A percentile compares a stretch with the other conserved stretches of the same genome.
phyloP scores from a whole-genome alignment of 2,888 invertebrate species.

The Dioctria rufipes region DNA sequence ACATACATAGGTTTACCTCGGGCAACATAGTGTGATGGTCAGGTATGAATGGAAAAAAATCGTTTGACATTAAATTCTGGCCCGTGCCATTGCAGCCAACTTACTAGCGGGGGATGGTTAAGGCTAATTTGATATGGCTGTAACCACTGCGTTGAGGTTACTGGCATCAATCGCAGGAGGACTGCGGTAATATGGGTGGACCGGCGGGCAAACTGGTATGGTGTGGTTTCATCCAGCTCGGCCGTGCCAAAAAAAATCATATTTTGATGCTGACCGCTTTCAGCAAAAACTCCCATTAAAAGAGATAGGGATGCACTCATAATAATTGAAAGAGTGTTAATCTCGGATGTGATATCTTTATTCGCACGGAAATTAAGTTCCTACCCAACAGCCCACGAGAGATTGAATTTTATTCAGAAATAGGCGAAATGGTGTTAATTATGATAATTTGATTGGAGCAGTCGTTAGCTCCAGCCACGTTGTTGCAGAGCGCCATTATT shows the following conservation, averaged over 20 bases:
- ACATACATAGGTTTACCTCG: constrained; percentile 11
- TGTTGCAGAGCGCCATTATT: not conserved
- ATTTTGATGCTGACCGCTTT: constrained; percentile 4
- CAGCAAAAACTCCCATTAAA: constrained; percentile 9
- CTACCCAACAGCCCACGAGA: constrained; percentile 5
- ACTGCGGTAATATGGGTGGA: constrained; percentile 36
- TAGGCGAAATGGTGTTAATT: constrained; percentile 37
- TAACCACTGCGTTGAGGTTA: constrained; percentile 44
- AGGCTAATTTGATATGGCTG: constrained; percentile 41
- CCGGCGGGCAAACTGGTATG: not conserved
- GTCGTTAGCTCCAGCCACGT: constrained; percentile 10
- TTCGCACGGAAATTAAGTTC: constrained; percentile 4
- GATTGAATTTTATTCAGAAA: constrained; percentile 39
- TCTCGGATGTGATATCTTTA: constrained; percentile 13
- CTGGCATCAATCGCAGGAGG: constrained; percentile 34
- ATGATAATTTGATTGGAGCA: constrained; percentile 43
- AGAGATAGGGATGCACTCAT: constrained; percentile 28
- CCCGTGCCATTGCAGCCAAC: not conserved
- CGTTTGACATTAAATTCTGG: constrained; percentile 8
- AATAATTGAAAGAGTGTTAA: constrained; percentile 44
- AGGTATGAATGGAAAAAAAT: constrained; percentile 15
- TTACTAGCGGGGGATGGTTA: not conserved
- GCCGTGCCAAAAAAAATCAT: constrained; percentile 15
- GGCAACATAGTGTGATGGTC: constrained; percentile 20
- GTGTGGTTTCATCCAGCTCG: not conserved